Conservation (phyloP, 2,888 invertebrate genomes). For the Spisula solida region DNA sequence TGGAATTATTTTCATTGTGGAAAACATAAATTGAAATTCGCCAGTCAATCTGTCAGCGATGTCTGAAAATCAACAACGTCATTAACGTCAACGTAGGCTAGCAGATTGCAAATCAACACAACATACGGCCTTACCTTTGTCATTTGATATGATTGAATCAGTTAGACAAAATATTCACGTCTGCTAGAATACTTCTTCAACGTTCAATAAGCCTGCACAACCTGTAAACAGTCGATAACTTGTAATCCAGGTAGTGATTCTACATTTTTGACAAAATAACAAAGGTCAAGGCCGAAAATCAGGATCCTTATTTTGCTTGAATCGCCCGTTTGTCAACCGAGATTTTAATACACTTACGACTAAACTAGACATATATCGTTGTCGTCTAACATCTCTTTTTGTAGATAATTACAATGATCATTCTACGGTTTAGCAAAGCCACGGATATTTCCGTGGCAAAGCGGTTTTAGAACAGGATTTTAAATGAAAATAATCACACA, state of each 20-base stretch:
- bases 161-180: background rate
- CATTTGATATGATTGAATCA: background rate
- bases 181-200: background rate
- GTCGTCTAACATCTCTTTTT: background rate
- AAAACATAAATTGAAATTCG: background rate
- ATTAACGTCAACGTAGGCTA: no score
- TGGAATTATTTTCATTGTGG: no score
- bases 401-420: no score
- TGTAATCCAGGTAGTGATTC: constrained; percentile 14
- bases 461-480: no score
- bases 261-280: constrained; percentile 28
- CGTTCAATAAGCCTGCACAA: background rate
- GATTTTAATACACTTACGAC: background rate
- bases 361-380: constrained; percentile 7
- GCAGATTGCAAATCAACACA: background rate
- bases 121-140: background rate
- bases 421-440: no score
- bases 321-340: background rate
- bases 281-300: constrained; percentile 30
- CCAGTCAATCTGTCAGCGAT: background rate
- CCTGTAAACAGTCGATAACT: background rate
- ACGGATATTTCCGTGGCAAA: no score
- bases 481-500: no score
- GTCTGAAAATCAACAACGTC: background rate
- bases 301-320: background rate